A percentile compares a stretch with the other conserved stretches of the same genome.
phyloP scores from a whole-genome alignment of 1,140 invertebrate genomes.

The Brachionus sp. region DNA sequence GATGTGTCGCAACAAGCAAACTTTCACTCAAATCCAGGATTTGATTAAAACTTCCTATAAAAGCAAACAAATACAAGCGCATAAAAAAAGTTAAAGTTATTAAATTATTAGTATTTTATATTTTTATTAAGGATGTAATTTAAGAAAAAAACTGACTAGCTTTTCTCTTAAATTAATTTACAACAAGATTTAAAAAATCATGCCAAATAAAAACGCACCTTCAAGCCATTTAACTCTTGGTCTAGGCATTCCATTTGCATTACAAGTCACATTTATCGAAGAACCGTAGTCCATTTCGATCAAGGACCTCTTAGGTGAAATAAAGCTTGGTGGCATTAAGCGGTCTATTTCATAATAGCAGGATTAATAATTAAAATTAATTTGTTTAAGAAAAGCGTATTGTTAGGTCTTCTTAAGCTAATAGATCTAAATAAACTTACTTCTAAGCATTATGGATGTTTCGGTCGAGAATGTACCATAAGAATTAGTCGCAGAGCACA shows the following conservation, averaged over 20 bases:
- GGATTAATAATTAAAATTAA: background rate
- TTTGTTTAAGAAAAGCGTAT: background rate
- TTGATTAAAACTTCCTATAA: constrained; percentile 25
- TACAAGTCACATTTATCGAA: constrained; percentile 36
- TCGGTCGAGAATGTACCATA: constrained; percentile 5
- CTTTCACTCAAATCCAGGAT: background rate
- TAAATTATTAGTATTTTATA: background rate
- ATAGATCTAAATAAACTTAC: background rate
- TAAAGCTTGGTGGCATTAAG: constrained; percentile 42
- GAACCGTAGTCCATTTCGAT: constrained; percentile 32
- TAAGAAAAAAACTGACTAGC: background rate
- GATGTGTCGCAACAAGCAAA: background rate
- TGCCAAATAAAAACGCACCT: constrained; percentile 36
- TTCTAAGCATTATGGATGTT: constrained; percentile 37
- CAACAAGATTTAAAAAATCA: constrained; percentile 11
- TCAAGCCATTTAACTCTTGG: constrained; percentile 44
- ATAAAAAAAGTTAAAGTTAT: background rate
- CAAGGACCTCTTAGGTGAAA: constrained; percentile 18
- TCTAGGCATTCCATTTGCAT: constrained; percentile 42
- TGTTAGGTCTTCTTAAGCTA: background rate
- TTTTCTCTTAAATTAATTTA: constrained; percentile 26
- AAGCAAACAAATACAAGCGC: background rate
- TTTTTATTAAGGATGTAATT: background rate
- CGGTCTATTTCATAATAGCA: constrained; percentile 25
- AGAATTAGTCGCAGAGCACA: constrained; percentile 10